Evolutionary conservation across 1,140 invertebrate genomes (phyloP), one percentile per base, ranked within the genome.

Genomic region (Calliphora vicina): DNA sequence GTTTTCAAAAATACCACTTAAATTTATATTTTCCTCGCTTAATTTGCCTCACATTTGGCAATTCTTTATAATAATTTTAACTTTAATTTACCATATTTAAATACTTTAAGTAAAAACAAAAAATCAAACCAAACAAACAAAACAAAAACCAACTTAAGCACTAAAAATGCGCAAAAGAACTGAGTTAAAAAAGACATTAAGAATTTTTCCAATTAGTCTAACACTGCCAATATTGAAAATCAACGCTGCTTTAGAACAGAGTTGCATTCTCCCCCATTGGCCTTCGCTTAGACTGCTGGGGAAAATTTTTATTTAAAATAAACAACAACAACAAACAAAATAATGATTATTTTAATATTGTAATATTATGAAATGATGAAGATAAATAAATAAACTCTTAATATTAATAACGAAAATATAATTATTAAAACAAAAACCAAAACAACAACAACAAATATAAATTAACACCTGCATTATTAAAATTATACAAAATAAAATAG

Each of bases 161-260:
- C 74, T 78, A 78, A 78, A 42, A 78, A 78, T 78, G 74, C 74
- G 74, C 74, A 78, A 78, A 76, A 78, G 74, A 78, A 78, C 74
- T 78, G 74, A 78, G 74, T 78, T 78, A 42, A 76, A 73, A 67
- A 67, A 67, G 23, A 67, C 61, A 67, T 50, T 50, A 50, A 50
- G 45, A 25, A 67, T 25, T 23, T 25, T 20, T n/a, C 10, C 61
- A 20, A 25, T n/a, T 67, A 67, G 61, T 67, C 20, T 20, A 23
- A 20, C 9, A 67, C n/a, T 67, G 57, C 20, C 61, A 67, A n/a
- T 17, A 13, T 15, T 12, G 20, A 23, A 67, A 67, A 67, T 67
- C 61, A 67, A 67, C 61, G 9, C 61, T 67, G 61, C 61, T 23
- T 20, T 67, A n/a, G 2, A 67, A 67, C 61, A 67, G n/a, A n/a